These are phyloP conservation scores for Parochlus steinenii DNA, from an alignment of 2,888 invertebrate genomes.

Conservation along the genomic window DNA sequence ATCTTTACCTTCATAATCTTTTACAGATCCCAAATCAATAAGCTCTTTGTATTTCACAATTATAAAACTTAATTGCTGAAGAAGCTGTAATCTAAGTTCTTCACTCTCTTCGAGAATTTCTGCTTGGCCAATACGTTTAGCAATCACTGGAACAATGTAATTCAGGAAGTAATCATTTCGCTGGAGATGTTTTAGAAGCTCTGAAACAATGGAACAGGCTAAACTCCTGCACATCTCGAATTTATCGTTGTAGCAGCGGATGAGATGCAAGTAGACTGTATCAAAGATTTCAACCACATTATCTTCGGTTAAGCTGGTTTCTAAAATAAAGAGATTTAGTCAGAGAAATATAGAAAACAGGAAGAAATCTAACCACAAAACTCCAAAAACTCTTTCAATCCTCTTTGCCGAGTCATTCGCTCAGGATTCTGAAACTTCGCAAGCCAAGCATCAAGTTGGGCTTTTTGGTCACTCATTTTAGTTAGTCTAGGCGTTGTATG, in stretches of 20 bases:
- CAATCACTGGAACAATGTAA: slow-evolving; percentile 56
- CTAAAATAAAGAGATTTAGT: too few relatives aligned
- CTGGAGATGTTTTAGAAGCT: slow-evolving; percentile 32
- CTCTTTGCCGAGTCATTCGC: slow-evolving; percentile 15
- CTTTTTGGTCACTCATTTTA: slow-evolving; percentile 7
- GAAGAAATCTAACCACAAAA: slow-evolving; percentile 14
- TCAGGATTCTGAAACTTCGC: slow-evolving; percentile 15
- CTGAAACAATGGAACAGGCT: slow-evolving; percentile 20
- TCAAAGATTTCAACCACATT: slow-evolving; percentile 19
- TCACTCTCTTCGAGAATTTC: slow-evolving; percentile 56
- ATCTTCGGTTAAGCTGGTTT: slow-evolving; percentile 4
- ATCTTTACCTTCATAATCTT: slow-evolving; percentile 20
- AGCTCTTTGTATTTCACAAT: slow-evolving; percentile 44
- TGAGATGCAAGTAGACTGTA: slow-evolving; percentile 23
- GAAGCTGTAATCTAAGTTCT: slow-evolving; percentile 58
- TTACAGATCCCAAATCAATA: slow-evolving; percentile 45
- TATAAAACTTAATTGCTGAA: slow-evolving; percentile 48
- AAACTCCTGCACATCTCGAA: slow-evolving; percentile 25
- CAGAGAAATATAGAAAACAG: too few relatives aligned
- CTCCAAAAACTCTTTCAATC: slow-evolving; percentile 16
- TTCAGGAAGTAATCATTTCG: slow-evolving; percentile 55
- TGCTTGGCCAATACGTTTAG: slow-evolving; percentile 57
- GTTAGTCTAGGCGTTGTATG: too few relatives aligned
- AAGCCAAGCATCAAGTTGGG: slow-evolving; percentile 4
- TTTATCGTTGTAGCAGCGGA: slow-evolving; percentile 27